These are phyloP conservation scores for Rhincodon typus DNA, from an alignment of 2,797 vertebrate genomes.

Conservation along the genomic window DNA sequence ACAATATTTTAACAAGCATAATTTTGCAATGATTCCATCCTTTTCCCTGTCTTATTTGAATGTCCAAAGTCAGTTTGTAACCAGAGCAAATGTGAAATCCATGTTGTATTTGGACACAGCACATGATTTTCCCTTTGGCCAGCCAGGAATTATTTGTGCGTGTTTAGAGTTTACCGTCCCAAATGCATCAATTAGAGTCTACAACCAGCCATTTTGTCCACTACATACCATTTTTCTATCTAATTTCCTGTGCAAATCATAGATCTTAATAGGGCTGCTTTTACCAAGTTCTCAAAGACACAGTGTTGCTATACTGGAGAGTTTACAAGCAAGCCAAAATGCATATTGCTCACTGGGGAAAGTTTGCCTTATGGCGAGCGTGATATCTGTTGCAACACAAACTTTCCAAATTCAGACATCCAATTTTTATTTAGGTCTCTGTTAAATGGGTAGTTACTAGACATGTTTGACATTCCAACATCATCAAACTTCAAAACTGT, in stretches of 20 bases:
- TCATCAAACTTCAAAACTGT: not conserved
- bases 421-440: conserved; percentile 1
- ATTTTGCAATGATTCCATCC: not conserved
- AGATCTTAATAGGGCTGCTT: conserved; percentile 35
- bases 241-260: conserved; percentile 31
- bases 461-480: conserved; percentile 2
- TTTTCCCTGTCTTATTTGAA: not conserved
- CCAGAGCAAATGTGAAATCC: conserved; percentile 11
- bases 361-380: conserved; percentile 16
- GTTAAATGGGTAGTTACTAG: not conserved
- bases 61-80: not conserved
- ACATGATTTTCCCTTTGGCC: conserved; percentile 30
- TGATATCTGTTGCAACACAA: not conserved
- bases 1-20: not conserved
- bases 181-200: conserved; percentile 28
- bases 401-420: conserved; percentile 14
- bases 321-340: conserved; percentile 20
- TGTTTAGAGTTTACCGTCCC: conserved; percentile 27
- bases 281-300: conserved; percentile 31
- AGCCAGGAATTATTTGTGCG: conserved; percentile 26
- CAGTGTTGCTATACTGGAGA: conserved; percentile 23
- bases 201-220: conserved; percentile 36
- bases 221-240: conserved; percentile 34
- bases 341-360: conserved; percentile 25
- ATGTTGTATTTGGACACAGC: conserved; percentile 27